Conservation (phyloP, 1,140 invertebrate genomes). For the Drosophila lacteicornis region DNA sequence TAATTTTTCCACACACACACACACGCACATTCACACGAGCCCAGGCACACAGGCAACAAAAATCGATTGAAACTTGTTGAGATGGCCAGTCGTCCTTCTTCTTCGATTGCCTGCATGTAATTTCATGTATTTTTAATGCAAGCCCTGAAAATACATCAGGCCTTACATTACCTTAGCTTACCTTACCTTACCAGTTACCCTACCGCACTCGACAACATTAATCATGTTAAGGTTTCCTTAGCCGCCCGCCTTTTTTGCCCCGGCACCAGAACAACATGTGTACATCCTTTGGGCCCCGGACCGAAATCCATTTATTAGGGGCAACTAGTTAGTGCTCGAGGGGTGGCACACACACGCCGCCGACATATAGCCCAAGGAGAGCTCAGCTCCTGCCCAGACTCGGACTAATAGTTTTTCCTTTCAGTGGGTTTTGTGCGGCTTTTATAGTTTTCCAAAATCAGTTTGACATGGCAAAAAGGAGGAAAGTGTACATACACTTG, state of each 20-base stretch:
- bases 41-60: conserved; percentile 16
- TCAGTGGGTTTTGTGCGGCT: conserved; percentile 17
- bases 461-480: background rate
- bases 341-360: conserved; percentile 7
- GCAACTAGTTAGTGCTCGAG: conserved; percentile 54
- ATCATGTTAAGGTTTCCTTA: conserved; percentile 64
- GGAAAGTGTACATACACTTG: background rate
- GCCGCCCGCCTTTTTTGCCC: conserved; percentile 6
- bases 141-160: conserved; percentile 62
- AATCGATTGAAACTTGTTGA: conserved; percentile 61
- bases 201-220: conserved; percentile 51
- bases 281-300: conserved; percentile 29
- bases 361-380: background rate
- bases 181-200: conserved; percentile 8
- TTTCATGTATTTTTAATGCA: conserved; percentile 74
- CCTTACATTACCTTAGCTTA: conserved; percentile 6
- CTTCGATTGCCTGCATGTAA: conserved; percentile 57
- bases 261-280: conserved; percentile 13
- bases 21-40: background rate
- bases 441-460: conserved; percentile 19
- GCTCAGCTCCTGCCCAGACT: background rate
- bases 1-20: conserved; percentile 44
- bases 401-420: conserved; percentile 57
- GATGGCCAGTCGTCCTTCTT: conserved; percentile 34
- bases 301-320: conserved; percentile 67